Evolutionary conservation across 2,888 invertebrate genomes (phyloP).

Genomic region (Drosophila anomelani): DNA sequence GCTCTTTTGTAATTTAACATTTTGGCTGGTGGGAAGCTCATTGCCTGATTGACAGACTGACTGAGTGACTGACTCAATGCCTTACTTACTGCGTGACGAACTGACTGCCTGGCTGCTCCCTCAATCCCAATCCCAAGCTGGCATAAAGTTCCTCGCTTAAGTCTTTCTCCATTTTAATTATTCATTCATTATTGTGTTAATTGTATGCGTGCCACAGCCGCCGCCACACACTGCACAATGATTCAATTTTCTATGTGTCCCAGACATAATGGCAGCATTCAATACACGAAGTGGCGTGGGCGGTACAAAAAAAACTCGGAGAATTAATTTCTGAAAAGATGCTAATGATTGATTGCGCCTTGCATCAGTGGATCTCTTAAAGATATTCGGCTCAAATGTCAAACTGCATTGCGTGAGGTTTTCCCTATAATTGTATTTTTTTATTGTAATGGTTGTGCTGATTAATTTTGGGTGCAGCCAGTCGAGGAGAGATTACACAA

Average conservation of each 20-base stretch:
- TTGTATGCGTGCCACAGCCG: conserved; percentile 72
- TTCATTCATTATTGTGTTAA: conserved; percentile 73
- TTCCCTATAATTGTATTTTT: conserved; percentile 24
- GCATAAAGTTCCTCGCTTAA: conserved; percentile 70
- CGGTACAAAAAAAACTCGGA: conserved; percentile 56
- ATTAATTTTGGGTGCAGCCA: conserved; percentile 51
- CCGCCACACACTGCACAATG: conserved; percentile 49
- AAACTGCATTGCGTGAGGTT: conserved; percentile 63
- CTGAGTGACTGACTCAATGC: conserved; percentile 13
- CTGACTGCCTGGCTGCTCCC: conserved; percentile 64
- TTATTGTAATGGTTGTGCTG: conserved; percentile 27
- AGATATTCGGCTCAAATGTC: conserved; percentile 59
- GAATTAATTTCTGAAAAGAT: conserved; percentile 74
- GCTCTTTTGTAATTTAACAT: conserved; percentile 65
- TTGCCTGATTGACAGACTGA: conserved; percentile 32
- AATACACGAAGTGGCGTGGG: conserved; percentile 57
- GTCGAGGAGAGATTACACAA: conserved; percentile 17
- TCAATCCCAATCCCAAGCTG: conserved; percentile 27
- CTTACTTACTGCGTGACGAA: conserved; percentile 21
- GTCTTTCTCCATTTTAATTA: conserved; percentile 67
- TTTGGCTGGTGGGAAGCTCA: conserved; percentile 68
- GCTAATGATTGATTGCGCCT: conserved; percentile 75
- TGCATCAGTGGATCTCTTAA: conserved; percentile 53
- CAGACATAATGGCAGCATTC: conserved; percentile 79
- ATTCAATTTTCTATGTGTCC: conserved; percentile 58